These are phyloP conservation scores for Enteromius argenteus DNA, from an alignment of 2,797 vertebrate genomes.

Conservation along the genomic window DNA sequence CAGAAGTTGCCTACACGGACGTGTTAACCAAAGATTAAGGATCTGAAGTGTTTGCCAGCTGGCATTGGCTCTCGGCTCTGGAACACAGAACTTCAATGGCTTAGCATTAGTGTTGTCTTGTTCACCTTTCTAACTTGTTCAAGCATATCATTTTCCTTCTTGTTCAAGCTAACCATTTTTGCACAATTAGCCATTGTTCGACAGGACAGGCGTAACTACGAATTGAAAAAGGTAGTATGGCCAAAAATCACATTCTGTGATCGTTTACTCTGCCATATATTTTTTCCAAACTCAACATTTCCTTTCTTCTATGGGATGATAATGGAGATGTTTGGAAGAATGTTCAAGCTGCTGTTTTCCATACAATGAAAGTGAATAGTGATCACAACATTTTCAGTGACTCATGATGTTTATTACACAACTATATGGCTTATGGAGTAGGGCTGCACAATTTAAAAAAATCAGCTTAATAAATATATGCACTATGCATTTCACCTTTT, in stretches of 20 bases:
- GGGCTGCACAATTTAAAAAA: not conserved
- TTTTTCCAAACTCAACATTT: not conserved
- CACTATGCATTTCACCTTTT: not conserved
- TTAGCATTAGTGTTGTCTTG: conserved; percentile 35
- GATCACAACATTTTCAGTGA: not conserved
- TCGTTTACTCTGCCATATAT: not conserved
- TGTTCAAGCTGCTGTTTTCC: not conserved
- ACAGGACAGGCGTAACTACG: not conserved
- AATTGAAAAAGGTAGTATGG: conserved; percentile 14
- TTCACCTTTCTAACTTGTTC: conserved; percentile 57
- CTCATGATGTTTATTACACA: not conserved
- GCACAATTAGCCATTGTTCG: conserved; percentile 28
- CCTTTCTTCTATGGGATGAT: not conserved
- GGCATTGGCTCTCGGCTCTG: conserved; percentile 49
- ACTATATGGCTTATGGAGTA: not conserved
- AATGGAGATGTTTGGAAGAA: not conserved
- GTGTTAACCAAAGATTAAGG: conserved; percentile 59
- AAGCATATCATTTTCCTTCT: conserved; percentile 51
- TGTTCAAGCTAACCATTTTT: conserved; percentile 23
- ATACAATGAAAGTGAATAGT: not conserved
- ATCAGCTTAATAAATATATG: not conserved
- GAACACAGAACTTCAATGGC: conserved; percentile 51
- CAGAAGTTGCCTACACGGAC: conserved; percentile 45
- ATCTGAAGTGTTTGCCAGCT: conserved; percentile 58
- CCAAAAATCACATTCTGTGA: not conserved